Conservation (phyloP, 2,113 vertebrate species). For the Sterrhoptilus dennistouni region DNA sequence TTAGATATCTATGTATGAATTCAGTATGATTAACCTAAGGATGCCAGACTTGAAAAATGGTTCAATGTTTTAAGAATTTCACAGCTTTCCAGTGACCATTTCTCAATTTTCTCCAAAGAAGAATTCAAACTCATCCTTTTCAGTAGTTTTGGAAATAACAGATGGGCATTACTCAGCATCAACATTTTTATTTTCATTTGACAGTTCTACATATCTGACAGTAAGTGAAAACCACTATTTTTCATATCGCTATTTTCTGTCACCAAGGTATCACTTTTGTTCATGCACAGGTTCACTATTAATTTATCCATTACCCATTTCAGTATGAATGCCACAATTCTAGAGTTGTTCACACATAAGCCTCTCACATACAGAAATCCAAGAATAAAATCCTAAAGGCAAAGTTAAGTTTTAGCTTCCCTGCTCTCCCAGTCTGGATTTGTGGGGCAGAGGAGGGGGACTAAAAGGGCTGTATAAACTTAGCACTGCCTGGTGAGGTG, state of each 20-base stretch:
- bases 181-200: neutral
- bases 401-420: neutral
- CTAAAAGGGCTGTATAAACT: neutral
- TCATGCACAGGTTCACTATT: neutral
- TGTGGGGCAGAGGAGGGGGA: neutral
- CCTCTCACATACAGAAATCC: neutral
- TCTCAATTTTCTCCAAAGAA: neutral
- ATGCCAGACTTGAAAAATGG: neutral
- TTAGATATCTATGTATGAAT: neutral
- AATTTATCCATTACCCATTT: neutral
- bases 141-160: neutral
- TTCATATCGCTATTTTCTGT: neutral
- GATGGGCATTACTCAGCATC: neutral
- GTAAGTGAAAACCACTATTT: neutral
- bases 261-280: neutral
- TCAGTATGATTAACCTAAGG: neutral
- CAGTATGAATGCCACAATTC: neutral
- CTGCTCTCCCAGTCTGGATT: neutral
- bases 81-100: neutral
- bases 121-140: neutral
- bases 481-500: neutral
- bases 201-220: neutral
- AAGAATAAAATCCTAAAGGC: neutral
- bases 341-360: neutral
- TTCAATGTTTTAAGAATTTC: neutral